A percentile compares a stretch with the other conserved stretches of the same genome.
Conservation (phyloP, 2,888 invertebrate species). For the Neoitamus cyanurus region DNA sequence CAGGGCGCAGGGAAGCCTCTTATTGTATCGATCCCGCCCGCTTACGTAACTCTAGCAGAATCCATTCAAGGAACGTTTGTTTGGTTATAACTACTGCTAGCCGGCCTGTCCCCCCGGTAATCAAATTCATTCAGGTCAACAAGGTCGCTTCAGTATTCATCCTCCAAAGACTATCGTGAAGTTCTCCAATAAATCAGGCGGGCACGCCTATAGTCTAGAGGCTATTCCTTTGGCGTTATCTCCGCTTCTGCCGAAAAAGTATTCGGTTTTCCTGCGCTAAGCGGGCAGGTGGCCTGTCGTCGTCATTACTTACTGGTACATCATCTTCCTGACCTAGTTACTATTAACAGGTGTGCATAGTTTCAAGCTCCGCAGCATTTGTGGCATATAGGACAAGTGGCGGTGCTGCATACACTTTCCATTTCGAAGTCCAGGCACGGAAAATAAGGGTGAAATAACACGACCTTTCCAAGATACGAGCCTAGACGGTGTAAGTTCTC, state of each 20-base stretch:
- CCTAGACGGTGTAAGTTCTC: background rate
- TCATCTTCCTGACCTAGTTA: background rate
- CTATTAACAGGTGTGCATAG: background rate
- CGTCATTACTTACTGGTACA: background rate
- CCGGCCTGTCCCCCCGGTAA: background rate
- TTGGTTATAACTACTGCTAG: background rate
- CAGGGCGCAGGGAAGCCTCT: background rate
- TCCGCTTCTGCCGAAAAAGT: background rate
- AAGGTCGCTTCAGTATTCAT: background rate
- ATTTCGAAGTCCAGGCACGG: background rate
- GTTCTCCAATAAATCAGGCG: background rate
- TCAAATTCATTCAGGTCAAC: background rate
- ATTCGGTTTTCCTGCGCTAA: background rate
- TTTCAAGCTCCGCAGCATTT: background rate
- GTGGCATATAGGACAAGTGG: background rate
- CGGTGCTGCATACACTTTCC: background rate
- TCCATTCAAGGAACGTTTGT: background rate
- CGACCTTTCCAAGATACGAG: background rate
- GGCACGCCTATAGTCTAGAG: background rate
- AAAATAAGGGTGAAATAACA: background rate
- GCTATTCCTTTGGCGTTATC: background rate
- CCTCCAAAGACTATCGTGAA: background rate
- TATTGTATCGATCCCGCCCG: background rate
- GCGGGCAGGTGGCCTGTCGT: background rate
- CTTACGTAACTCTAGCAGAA: constrained; percentile 1